phyloP scores from a whole-genome alignment of 2,888 invertebrate species.

The Antheraea yamamai region DNA sequence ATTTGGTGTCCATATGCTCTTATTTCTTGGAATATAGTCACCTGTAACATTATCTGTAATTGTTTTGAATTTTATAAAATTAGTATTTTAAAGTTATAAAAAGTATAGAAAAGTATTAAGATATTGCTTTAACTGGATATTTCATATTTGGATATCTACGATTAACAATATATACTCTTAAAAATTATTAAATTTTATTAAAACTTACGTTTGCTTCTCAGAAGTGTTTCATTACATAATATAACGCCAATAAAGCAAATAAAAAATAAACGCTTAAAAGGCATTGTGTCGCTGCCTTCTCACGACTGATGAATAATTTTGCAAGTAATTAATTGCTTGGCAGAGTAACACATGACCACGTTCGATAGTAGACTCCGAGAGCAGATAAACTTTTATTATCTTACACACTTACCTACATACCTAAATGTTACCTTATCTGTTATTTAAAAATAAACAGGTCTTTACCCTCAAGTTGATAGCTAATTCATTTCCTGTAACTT shows the following conservation, averaged over 20 bases:
- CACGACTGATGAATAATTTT: conserved; percentile 16
- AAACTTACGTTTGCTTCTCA: conserved; percentile 14
- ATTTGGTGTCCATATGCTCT: background rate
- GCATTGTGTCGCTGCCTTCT: conserved; percentile 18
- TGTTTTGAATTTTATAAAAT: background rate
- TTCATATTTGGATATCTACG: no score
- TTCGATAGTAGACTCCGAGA: conserved; percentile 28
- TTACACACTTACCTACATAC: conserved; percentile 27
- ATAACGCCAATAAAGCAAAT: conserved; percentile 10
- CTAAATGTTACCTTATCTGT: conserved; percentile 24
- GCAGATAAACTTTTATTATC: conserved; percentile 27
- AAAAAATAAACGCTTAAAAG: conserved; percentile 20
- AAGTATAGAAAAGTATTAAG: background rate
- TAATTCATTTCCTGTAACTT: background rate
- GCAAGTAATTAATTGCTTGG: conserved; percentile 18
- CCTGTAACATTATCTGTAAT: conserved; percentile 7
- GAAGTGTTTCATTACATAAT: conserved; percentile 14
- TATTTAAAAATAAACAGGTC: conserved; percentile 26
- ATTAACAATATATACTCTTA: background rate
- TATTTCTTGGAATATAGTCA: background rate
- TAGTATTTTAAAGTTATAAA: background rate
- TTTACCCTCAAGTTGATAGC: conserved; percentile 24
- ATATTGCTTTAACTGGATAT: background rate
- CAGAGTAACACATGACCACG: conserved; percentile 35
- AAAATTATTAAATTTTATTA: background rate